These are phyloP conservation scores for Nothoprocta perdicaria DNA, from an alignment of 2,113 vertebrate species.

Conservation along the genomic window DNA sequence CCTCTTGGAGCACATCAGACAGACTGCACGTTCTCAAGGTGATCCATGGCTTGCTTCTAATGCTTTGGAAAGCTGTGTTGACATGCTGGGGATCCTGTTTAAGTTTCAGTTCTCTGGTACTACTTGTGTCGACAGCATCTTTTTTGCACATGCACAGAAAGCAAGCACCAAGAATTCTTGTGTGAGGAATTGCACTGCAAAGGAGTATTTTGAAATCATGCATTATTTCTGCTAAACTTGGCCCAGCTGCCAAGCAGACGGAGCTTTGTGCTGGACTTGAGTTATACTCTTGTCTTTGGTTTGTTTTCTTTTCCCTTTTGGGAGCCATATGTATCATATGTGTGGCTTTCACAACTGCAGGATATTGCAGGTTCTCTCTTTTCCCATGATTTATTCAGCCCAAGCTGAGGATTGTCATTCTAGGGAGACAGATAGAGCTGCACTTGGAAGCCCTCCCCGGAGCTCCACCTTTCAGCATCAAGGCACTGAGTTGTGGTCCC, in stretches of 20 bases:
- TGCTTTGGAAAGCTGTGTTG: background rate
- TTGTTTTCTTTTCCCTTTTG: slow-evolving; percentile 45
- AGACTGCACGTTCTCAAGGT: background rate
- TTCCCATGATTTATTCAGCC: background rate
- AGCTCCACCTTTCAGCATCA: background rate
- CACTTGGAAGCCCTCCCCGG: background rate
- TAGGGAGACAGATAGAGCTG: background rate
- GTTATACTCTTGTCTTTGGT: slow-evolving; percentile 20
- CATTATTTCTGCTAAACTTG: background rate
- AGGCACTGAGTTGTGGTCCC: background rate
- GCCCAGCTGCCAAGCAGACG: background rate
- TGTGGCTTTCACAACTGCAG: slow-evolving; percentile 21
- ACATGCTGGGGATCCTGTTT: background rate
- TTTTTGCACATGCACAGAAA: background rate
- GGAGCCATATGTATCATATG: background rate
- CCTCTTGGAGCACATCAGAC: background rate
- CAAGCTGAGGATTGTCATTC: slow-evolving; percentile 9
- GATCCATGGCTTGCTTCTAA: background rate
- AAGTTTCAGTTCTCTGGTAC: background rate
- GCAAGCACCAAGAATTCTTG: background rate
- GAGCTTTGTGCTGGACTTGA: slow-evolving; percentile 8
- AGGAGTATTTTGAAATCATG: background rate
- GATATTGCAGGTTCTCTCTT: background rate
- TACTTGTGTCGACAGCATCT: background rate
- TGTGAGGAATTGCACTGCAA: background rate